These are phyloP conservation scores for Balanococcus diminutus DNA, from an alignment of 2,888 invertebrate genomes.

Conservation along the genomic window DNA sequence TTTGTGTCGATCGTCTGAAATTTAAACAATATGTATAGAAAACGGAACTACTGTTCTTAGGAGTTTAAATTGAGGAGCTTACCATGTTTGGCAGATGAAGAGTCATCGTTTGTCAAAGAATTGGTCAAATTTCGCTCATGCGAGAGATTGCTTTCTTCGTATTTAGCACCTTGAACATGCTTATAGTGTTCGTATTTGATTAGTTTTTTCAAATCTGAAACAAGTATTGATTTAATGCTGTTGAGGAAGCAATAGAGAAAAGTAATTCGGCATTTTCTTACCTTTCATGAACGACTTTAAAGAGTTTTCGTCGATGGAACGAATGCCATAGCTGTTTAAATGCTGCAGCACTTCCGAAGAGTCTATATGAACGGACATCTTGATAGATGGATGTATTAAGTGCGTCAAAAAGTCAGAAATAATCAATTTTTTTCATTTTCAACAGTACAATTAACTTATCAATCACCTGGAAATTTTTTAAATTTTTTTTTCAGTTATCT, in stretches of 20 bases:
- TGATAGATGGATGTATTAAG: not conserved
- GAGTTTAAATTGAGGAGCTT: not conserved
- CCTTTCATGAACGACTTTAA: conserved; percentile 51
- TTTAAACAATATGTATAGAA: not conserved
- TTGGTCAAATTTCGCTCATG: not conserved
- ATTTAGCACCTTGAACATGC: not conserved
- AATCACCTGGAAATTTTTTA: not conserved
- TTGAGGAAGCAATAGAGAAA: not conserved
- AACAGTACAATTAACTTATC: not conserved
- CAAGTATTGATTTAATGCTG: not conserved
- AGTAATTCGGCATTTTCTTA: not conserved
- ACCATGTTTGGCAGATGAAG: not conserved
- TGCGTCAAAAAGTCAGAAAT: not conserved
- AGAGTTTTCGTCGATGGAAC: conserved; percentile 34
- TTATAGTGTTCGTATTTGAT: conserved; percentile 49
- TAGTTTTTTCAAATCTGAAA: conserved; percentile 49
- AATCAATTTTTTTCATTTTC: not conserved
- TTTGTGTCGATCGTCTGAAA: not conserved
- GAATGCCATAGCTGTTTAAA: conserved; percentile 44
- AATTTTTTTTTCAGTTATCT: not conserved
- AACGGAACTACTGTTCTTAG: not conserved
- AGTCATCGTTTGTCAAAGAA: not conserved
- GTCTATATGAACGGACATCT: conserved; percentile 39
- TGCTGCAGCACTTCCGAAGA: conserved; percentile 39
- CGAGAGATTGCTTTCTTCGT: not conserved